Conservation (phyloP, 2,113 vertebrate species). For the Hydropotes inermis region DNA sequence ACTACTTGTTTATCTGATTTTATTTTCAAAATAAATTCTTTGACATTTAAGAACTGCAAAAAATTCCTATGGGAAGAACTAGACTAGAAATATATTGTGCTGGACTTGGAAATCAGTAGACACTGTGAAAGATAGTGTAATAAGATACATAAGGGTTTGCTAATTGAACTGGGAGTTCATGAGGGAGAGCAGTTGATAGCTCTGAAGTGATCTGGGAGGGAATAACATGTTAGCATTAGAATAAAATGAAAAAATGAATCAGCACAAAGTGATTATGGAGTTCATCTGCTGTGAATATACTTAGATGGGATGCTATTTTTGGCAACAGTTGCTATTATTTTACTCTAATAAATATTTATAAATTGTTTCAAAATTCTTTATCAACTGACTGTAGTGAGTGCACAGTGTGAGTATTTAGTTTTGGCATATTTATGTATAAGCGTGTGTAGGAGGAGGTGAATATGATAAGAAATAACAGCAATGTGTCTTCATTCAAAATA, state of each 20-base stretch:
- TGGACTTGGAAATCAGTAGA: not conserved
- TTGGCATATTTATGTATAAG: conserved; percentile 34
- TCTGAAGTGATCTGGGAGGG: not conserved
- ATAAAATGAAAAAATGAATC: conserved; percentile 46
- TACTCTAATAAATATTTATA: conserved; percentile 45
- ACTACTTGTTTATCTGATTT: conserved; percentile 24
- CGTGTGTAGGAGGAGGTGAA: not conserved
- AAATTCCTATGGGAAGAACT: conserved; percentile 42
- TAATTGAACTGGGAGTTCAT: conserved; percentile 49
- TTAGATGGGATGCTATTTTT: conserved; percentile 36
- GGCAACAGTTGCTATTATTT: conserved; percentile 29
- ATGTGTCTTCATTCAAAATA: conserved; percentile 37
- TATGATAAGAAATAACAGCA: not conserved
- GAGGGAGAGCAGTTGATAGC: conserved; percentile 65
- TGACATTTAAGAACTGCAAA: conserved; percentile 48
- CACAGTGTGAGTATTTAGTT: not conserved
- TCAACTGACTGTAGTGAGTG: not conserved
- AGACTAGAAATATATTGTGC: conserved; percentile 30
- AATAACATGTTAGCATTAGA: conserved; percentile 32
- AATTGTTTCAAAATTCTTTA: conserved; percentile 36
- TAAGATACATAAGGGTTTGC: not conserved
- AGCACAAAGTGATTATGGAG: not conserved
- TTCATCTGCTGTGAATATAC: not conserved
- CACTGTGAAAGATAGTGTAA: not conserved
- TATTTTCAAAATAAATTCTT: conserved; percentile 52